Conservation (phyloP, 37 sponge, comb jelly and placozoan species). For the Theonella swinhoei region DNA sequence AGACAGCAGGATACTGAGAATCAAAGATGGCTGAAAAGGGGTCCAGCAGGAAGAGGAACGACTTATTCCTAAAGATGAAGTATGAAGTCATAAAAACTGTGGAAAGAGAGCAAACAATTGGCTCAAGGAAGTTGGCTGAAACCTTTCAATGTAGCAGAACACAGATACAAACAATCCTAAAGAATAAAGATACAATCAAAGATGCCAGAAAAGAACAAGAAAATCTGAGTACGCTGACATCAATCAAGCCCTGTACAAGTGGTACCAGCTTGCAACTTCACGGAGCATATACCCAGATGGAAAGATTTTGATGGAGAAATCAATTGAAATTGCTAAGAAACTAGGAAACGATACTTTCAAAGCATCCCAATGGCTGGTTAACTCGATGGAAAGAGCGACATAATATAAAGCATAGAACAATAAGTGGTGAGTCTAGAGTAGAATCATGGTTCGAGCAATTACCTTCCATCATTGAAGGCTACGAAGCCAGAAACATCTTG, state of each 20-base stretch:
- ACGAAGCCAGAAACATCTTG: constrained; percentile 23
- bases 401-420: constrained; percentile 17
- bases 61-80: too few relatives aligned
- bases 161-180: constrained; percentile 35
- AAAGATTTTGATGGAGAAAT: constrained; percentile 54
- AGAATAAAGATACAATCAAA: constrained; percentile 40
- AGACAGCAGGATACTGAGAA: too few relatives aligned
- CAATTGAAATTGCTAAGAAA: constrained; percentile 43
- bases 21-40: too few relatives aligned
- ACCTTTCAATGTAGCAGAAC: constrained; percentile 47
- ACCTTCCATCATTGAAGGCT: constrained; percentile 26
- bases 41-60: too few relatives aligned
- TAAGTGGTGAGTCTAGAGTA: constrained; percentile 50
- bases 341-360: constrained; percentile 44
- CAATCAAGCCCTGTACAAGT: constrained; percentile 38
- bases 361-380: constrained; percentile 63
- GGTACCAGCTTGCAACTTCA: constrained; percentile 45
- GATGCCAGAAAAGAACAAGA: constrained; percentile 6
- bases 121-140: constrained; percentile 36
- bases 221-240: constrained; percentile 25
- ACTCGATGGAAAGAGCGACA: constrained; percentile 42
- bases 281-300: constrained; percentile 33
- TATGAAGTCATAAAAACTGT: not conserved
- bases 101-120: constrained; percentile 4
- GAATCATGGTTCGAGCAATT: constrained; percentile 43